Evolutionary conservation across 2,888 invertebrate species (phyloP).

Genomic region (Thecophora atra): DNA sequence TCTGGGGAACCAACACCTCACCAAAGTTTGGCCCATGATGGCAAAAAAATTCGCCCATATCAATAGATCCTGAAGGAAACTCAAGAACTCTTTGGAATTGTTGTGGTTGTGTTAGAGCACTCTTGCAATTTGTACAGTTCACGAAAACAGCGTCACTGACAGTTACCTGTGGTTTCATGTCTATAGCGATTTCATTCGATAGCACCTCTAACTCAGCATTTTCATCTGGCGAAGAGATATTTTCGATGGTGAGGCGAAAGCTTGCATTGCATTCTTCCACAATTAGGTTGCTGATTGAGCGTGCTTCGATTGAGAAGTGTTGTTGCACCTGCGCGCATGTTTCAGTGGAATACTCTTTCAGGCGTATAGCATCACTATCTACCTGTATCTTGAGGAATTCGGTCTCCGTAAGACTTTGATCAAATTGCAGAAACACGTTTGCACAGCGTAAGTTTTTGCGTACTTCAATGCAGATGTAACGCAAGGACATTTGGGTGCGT

Average conservation of each 20-base stretch:
- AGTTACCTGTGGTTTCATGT: conserved; percentile 45
- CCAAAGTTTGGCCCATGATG: conserved; percentile 52
- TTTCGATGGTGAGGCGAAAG: conserved; percentile 56
- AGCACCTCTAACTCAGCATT: neutral
- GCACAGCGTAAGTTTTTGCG: conserved; percentile 60
- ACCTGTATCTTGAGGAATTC: conserved; percentile 51
- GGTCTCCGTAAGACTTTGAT: conserved; percentile 48
- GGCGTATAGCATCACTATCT: conserved; percentile 43
- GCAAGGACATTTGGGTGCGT: conserved; percentile 50
- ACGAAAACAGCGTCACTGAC: conserved; percentile 43
- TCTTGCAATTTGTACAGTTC: conserved; percentile 52
- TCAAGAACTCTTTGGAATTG: conserved; percentile 54
- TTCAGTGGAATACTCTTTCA: conserved; percentile 45
- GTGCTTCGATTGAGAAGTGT: conserved; percentile 53
- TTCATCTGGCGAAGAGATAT: conserved; percentile 38
- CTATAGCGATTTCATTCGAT: conserved; percentile 23
- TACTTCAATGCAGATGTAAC: conserved; percentile 57
- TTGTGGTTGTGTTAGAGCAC: conserved; percentile 33
- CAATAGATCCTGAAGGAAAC: conserved; percentile 59
- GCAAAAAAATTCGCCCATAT: conserved; percentile 61
- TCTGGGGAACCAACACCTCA: conserved; percentile 52
- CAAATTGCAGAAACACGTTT: conserved; percentile 56
- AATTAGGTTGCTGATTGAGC: conserved; percentile 52
- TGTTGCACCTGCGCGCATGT: conserved; percentile 45
- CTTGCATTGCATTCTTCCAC: conserved; percentile 53